A percentile compares a stretch with the other conserved stretches of the same genome.
phyloP scores from a whole-genome alignment of 2,888 invertebrate species.

The Ariolimax columbianus region DNA sequence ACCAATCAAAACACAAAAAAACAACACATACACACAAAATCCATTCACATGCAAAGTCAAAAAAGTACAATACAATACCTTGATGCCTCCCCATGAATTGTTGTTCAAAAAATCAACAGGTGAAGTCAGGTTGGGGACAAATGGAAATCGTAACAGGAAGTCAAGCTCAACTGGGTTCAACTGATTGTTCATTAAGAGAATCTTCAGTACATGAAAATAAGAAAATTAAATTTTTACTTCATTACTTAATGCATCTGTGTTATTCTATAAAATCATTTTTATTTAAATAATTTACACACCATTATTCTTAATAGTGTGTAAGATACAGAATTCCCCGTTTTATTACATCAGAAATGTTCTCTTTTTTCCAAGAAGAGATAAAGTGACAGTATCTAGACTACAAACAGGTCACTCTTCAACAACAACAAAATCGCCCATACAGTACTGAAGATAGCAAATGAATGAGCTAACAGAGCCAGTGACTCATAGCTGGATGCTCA shows the following conservation, averaged over 20 bases:
- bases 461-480: no score
- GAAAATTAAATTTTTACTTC: not conserved
- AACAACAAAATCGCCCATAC: no score
- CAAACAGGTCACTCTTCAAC: no score
- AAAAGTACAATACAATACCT: constrained; percentile 77
- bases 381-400: no score
- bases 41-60: not conserved
- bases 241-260: not conserved
- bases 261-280: not conserved
- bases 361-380: no score
- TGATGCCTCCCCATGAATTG: constrained; percentile 95
- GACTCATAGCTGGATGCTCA: no score
- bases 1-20: no score
- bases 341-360: no score
- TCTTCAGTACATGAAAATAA: constrained; percentile 81
- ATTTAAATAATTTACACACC: not conserved
- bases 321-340: not conserved
- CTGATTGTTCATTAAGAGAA: constrained; percentile 91
- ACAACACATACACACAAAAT: not conserved
- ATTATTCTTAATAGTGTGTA: not conserved
- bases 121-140: constrained; percentile 93
- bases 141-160: constrained; percentile 93
- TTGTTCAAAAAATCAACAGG: constrained; percentile 96
- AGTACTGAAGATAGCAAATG: no score
- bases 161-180: constrained; percentile 91